Evolutionary conservation across 23 tunicate species (phyloP), one percentile per base, ranked within the genome.

Genomic region (Phallusia fumigata): DNA sequence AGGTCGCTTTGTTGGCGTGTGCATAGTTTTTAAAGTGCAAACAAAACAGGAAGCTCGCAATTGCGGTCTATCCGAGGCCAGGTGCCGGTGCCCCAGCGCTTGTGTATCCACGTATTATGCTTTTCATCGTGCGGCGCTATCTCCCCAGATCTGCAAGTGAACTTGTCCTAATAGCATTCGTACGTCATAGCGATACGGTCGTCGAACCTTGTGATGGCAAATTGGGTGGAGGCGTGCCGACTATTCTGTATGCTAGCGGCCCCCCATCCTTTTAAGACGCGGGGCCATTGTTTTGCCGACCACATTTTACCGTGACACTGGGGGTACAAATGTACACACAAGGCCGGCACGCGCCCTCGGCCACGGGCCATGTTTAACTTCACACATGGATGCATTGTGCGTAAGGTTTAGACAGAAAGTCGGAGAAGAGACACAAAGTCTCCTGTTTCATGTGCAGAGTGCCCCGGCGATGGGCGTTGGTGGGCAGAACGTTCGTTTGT

Each of bases 361-460:
- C 8, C 8, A 8, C 69, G 69, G 26, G 69, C 69, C 28, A 58
- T 58, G 69, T 58, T 58, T 58, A 58, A 58, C 69, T 11, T 58
- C 69, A 58, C 13, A 58, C 69, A 58, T 58, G 28, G 69, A 13
- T 58, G 26, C 69, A 58, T 58, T 58, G 69, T 58, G 69, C 69
- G 28, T 16, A 13, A 58, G 69, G 26, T 58, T 58, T 22, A 58
- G 69, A 40, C 28, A 24, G 69, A 58, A 58, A 8, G 28, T 58
- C 28, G 69, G 28, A 58, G n/a, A 58, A 58, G 69, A 58, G 28
- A 58, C 28, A 58, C 69, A 21, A 21, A 21, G 69, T 58, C 69
- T 58, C 69, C 13, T 58, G 69, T 58, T 58, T 22, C 69, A 58
- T 21, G 26, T 58, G 69, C 69, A 58, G 69, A 58, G 69, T 58